Evolutionary conservation across 2,113 vertebrate genomes (phyloP).

Genomic region (Rhabdornis inornatus): DNA sequence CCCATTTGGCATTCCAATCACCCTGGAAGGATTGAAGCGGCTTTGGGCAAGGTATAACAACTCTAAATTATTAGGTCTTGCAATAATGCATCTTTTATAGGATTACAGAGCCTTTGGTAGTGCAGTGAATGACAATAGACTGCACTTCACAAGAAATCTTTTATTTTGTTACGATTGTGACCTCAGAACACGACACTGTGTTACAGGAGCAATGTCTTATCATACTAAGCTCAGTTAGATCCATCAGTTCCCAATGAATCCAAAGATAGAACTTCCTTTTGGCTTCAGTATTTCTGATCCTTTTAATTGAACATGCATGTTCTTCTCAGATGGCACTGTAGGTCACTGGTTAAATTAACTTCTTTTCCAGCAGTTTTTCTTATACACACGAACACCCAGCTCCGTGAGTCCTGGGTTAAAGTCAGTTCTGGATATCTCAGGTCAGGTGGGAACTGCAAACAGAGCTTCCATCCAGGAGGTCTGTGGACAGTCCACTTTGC

Average conservation of each 20-base stretch:
- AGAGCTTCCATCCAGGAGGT: background rate
- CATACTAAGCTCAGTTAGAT: background rate
- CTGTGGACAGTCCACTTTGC: rapidly evolving
- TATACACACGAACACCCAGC: background rate
- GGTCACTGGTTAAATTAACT: background rate
- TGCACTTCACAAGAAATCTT: background rate
- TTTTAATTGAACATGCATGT: background rate
- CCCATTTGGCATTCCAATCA: constrained; percentile 72
- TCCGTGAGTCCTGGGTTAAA: background rate
- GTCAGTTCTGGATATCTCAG: background rate
- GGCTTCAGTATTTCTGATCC: background rate
- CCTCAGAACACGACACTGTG: background rate
- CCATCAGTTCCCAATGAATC: background rate
- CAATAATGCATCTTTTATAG: background rate
- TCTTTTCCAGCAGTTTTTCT: background rate
- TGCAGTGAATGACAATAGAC: background rate
- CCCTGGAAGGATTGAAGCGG: constrained; percentile 71
- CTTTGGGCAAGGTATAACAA: constrained; percentile 74
- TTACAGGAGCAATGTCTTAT: background rate
- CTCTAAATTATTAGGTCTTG: background rate
- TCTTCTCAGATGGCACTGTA: background rate
- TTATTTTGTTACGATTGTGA: background rate
- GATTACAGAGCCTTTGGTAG: background rate
- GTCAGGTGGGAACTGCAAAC: background rate
- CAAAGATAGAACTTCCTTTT: background rate